Evolutionary conservation across 2,888 invertebrate species (phyloP), one percentile per base, ranked within the genome.

Genomic region (Orthosia gothica): DNA sequence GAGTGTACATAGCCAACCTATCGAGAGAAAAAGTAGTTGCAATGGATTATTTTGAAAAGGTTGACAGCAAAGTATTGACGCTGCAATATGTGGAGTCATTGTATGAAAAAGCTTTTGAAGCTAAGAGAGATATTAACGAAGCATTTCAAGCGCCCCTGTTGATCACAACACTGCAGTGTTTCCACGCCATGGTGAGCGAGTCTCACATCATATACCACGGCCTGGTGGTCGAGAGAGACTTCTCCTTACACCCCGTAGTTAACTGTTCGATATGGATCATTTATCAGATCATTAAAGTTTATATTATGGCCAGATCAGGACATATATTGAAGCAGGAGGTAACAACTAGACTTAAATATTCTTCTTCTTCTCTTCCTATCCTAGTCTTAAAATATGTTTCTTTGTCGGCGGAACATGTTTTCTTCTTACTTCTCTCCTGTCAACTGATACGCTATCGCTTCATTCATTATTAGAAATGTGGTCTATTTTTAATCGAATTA

Each of bases 161-260:
- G 26, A 80, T 92, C 13, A 91, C 92, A 0, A 84, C 91, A 3
- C 62, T 94, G 15, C 96, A 95, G 82, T 92, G 93, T 79, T 95
- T 96, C 62, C 96, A 96, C 72, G 79, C 93, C 0, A 92, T 95
- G 55, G 92, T 96, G 2, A 94, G 94, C 65, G 94, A 95, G 71
- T 83, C 92, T 0, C 92, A 95, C 77, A 94, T 94, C 4, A 92
- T 95, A 55, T 95, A 93, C 82, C 94, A 95, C 50, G 95, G 94
- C 0, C 20, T 93, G 0, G 79, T 92, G 0, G 64, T 92, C 0
- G 84, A 90, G 18, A 83, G 82, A 23, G 79, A 81, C 13, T 85
- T 94, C 1, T 81, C 87, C 0, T 52, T 87, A n/a, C 93, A 95
- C 57, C 90, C 91, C 18, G 83, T 93, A 9, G n/a, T 93, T 1